phyloP scores from a whole-genome alignment of 2,888 invertebrate species.

The Megaustenia siamemsis region DNA sequence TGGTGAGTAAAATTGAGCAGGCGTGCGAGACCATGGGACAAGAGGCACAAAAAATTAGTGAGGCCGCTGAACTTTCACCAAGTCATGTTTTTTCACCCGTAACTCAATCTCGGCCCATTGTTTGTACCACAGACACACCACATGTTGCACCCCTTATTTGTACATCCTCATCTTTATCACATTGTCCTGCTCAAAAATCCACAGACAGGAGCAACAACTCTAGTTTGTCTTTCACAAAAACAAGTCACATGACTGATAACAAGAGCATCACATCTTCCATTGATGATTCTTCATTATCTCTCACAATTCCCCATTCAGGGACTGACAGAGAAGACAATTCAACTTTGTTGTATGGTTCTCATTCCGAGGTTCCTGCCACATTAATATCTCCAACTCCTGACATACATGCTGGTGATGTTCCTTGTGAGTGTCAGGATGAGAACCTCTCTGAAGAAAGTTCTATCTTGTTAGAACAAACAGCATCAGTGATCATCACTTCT shows the following conservation, averaged over 20 bases:
- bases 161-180: constrained; percentile 31
- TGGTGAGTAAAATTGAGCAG: constrained; percentile 59
- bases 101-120: not conserved
- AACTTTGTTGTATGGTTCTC: not conserved
- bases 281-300: not conserved
- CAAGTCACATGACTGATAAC: constrained; percentile 62
- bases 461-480: not conserved
- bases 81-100: not conserved
- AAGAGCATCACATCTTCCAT: constrained; percentile 59
- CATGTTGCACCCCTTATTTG: not conserved
- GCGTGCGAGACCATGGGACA: constrained; percentile 47
- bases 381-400: not conserved
- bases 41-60: constrained; percentile 31
- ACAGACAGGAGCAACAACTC: constrained; percentile 25
- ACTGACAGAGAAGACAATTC: not conserved
- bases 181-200: constrained; percentile 11
- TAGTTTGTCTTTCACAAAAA: constrained; percentile 59
- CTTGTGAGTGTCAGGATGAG: not conserved
- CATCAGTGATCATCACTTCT: not conserved
- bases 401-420: not conserved
- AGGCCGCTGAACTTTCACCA: constrained; percentile 17
- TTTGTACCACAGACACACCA: not conserved
- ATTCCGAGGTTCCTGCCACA: not conserved
- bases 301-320: not conserved
- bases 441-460: not conserved